Base-by-base conservation (phyloP, 2,797 vertebrate genomes). In the Nyctalus aviator region DNA sequence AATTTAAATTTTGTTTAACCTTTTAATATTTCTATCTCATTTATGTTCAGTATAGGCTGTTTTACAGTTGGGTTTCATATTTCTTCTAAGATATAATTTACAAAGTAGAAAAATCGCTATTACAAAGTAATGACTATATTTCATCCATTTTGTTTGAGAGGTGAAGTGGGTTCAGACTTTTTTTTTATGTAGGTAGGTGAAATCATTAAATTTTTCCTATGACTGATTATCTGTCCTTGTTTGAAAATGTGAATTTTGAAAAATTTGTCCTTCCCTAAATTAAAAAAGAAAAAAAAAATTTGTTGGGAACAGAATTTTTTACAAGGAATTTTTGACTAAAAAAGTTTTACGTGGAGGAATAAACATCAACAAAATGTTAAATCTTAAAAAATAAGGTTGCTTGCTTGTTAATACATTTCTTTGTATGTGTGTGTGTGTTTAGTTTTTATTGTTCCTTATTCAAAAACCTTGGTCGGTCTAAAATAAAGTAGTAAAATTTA, bases 161-260 rank as follows among this genome's bases (percentile, higher is more conserved):
- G 14, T 78, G 41, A 88, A 84, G 35, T 59, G 84, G 11, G 48
- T 66, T 79, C 11, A 76, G 32, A 32, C 25, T 76, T 88, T 41
- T 25, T 86, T 95, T 66, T 91, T 66, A 23, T 75, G 50, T 94
- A 79, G 50, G 27, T 79, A 9, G 12, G 5, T 90, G 20, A 44
- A 88, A 72, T 76, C 3, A 71, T 84, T 84, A 68, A 1, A 62
- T 91, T 93, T 93, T 20, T 86, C 11, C 12, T 81, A 66, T 8
- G 41, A 71, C 59, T 25, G 72, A 6, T 84, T 83, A 82, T 48
- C n/a, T 72, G 9, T 82, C 14, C 17, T 89, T 75, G 4, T 69
- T 92, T 77, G 50, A 84, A 88, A 85, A 84, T 81, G 20, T 69
- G 35, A 25, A 46, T 87, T 95, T 95, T 88, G 48, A 90, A 90